Percentiles rank a stretch among this genome's conserved stretches.
Conservation (phyloP, 2,113 vertebrate species). For the Toxotes chatareus region DNA sequence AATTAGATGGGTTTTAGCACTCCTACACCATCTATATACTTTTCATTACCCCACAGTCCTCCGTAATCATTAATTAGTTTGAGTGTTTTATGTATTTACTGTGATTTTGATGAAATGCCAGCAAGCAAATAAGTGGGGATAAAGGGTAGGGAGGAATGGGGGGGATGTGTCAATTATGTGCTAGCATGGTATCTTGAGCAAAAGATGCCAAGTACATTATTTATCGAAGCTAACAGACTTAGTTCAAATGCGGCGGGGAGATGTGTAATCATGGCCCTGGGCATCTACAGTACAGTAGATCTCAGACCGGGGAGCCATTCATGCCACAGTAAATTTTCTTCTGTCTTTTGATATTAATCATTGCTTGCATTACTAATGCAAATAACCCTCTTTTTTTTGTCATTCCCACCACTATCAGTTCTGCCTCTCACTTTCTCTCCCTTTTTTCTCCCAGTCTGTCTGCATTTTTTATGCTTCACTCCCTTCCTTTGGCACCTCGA, state of each 20-base stretch:
- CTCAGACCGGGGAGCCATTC: constrained; percentile 58
- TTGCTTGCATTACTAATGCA: constrained; percentile 67
- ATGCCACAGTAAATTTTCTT: constrained; percentile 55
- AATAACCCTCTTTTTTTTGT: constrained; percentile 47
- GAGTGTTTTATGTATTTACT: constrained; percentile 81
- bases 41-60: constrained; percentile 70
- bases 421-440: constrained; percentile 42
- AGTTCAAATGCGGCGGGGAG: constrained; percentile 60
- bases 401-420: constrained; percentile 39
- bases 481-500: constrained; percentile 53
- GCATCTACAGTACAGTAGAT: constrained; percentile 49
- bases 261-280: constrained; percentile 71
- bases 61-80: constrained; percentile 78
- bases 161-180: constrained; percentile 71
- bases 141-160: constrained; percentile 21
- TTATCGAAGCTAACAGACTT: constrained; percentile 74
- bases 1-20: constrained; percentile 79
- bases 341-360: constrained; percentile 75
- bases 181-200: constrained; percentile 56
- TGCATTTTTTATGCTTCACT: constrained; percentile 52
- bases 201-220: constrained; percentile 74
- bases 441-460: constrained; percentile 38
- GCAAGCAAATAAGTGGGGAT: constrained; percentile 58
- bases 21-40: constrained; percentile 78
- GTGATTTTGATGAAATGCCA: constrained; percentile 75